A percentile compares a stretch with the other conserved stretches of the same genome.
These are phyloP conservation scores for Sigmodon hispidus DNA, from an alignment of 2,113 vertebrate species.

Conservation along the genomic window DNA sequence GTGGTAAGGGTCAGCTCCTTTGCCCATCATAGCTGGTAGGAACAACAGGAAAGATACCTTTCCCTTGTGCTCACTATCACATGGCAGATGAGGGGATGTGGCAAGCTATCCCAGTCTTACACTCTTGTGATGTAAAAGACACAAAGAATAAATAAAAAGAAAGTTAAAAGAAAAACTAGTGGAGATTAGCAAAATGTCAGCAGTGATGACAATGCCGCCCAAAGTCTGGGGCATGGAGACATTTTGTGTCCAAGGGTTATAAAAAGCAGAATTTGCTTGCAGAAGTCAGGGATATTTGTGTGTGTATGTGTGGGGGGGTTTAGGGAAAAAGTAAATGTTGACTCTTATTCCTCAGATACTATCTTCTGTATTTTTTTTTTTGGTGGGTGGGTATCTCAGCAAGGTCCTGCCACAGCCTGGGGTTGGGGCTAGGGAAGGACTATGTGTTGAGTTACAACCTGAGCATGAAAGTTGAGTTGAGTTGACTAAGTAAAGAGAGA, in stretches of 20 bases:
- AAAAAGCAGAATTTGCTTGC: background rate
- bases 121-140: background rate
- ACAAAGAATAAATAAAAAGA: background rate
- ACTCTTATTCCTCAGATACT: background rate
- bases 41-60: background rate
- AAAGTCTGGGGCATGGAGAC: background rate
- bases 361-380: no score
- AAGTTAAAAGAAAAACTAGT: background rate
- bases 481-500: background rate
- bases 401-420: background rate
- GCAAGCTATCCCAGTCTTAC: no score
- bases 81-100: background rate
- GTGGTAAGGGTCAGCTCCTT: background rate
- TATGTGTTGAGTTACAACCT: background rate
- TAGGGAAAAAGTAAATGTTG: background rate
- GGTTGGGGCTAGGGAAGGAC: background rate
- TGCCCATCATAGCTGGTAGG: background rate
- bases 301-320: background rate
- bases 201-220: background rate
- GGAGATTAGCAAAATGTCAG: background rate
- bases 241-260: background rate
- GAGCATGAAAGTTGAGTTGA: conserved; percentile 21
- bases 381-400: background rate
- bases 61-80: background rate
- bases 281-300: background rate